Percentiles rank a stretch among this genome's conserved stretches.
phyloP scores from a whole-genome alignment of 2,888 invertebrate species.

The Leptinotarsa peninsularis region DNA sequence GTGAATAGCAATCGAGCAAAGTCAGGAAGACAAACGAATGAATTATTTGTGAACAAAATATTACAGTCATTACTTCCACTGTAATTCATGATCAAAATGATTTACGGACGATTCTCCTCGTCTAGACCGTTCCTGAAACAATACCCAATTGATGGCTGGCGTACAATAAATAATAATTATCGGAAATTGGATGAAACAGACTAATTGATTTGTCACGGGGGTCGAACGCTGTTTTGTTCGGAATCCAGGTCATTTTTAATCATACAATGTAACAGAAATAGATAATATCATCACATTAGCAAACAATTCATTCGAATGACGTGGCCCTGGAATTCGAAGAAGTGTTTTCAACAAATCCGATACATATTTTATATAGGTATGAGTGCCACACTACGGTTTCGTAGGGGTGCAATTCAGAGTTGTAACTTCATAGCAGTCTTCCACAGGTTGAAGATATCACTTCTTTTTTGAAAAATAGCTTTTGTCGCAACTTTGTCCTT shows the following conservation, averaged over 20 bases:
- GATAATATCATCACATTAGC: too few relatives aligned
- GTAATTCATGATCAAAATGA: background rate
- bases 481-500: too few relatives aligned
- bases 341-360: too few relatives aligned
- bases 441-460: too few relatives aligned
- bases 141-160: slow-evolving; percentile 1
- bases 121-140: background rate
- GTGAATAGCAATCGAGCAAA: background rate
- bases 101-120: background rate
- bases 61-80: background rate
- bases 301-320: too few relatives aligned
- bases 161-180: slow-evolving; percentile 13
- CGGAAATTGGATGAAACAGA: slow-evolving; percentile 13
- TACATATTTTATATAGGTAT: too few relatives aligned
- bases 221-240: background rate
- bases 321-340: too few relatives aligned
- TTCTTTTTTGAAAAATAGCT: too few relatives aligned
- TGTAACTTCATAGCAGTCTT: too few relatives aligned
- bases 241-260: background rate
- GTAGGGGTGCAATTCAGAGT: too few relatives aligned
- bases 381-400: too few relatives aligned
- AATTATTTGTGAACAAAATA: background rate
- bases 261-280: background rate
- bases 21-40: too few relatives aligned
- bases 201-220: background rate